Evolutionary conservation across 53 echinoderm and acorn worm species (phyloP), one percentile per base, ranked within the genome.

Genomic region (Apostichopus leukothele): DNA sequence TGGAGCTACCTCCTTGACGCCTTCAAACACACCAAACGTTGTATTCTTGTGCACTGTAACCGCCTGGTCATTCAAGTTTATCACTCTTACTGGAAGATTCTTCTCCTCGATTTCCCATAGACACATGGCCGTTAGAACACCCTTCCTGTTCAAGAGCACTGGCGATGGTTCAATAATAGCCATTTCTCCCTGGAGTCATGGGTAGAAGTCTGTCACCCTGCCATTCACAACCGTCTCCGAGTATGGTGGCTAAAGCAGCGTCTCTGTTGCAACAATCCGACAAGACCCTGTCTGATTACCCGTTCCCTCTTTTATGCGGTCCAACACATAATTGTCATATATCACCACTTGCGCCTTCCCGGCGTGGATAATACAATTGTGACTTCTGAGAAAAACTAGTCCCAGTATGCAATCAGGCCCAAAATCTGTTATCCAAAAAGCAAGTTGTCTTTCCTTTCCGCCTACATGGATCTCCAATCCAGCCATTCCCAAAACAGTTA

Each of bases 21-120:
- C 83, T 59, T 83, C 83, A 60, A 60, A 83, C 16, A 83, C 83
- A 83, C 83, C 83, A 25, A 83, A 1, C 16, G 83, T 83, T 81
- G 81, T 21, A 83, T 60, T 21, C 60, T 59, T 57, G 39, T 83
- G 60, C 60, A 83, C 60, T 6, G 26, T 83, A 16, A 83, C 60
- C 8, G 55, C 7, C 7, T 7, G 7, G 26, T 83, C 83, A 21
- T 61, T 83, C 6, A 57, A 14, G 22, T 83, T 83, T n/a, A 21
- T 61, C 4, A 83, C 7, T 9, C 25, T 83, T 27, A 83, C 21
- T 6, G 83, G 83, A 23, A 83, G 19, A 60, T 8, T 25, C 9
- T 16, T 16, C 5, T 12, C 5, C 27, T 25, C 18, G 6, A 76
- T 20, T 23, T 20, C 8, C 83, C 16, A 60, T 5, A 59, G n/a